Conservation (phyloP, 2,797 vertebrate genomes). For the Sylvilagus floridanus region DNA sequence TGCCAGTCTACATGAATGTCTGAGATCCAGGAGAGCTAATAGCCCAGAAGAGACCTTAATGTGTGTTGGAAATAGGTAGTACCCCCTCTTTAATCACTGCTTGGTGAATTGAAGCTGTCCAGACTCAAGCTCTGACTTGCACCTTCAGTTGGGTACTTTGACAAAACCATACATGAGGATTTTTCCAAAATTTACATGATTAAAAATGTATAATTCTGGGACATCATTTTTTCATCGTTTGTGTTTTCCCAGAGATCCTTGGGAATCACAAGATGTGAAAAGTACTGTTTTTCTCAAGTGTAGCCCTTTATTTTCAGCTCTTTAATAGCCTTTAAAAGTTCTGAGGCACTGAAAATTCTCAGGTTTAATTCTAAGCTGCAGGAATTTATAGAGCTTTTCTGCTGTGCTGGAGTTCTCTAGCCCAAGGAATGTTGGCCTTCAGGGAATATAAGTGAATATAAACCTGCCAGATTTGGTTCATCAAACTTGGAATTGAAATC, state of each 20-base stretch:
- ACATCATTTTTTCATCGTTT: not conserved
- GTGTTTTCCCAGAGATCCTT: not conserved
- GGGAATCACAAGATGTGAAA: not conserved
- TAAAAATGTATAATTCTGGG: not conserved
- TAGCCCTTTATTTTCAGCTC: not conserved
- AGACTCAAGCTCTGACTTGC: not conserved
- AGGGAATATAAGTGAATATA: not conserved
- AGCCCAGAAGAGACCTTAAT: not conserved
- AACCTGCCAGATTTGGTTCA: slow-evolving; percentile 46
- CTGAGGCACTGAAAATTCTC: not conserved
- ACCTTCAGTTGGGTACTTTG: not conserved
- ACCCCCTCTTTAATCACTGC: not conserved
- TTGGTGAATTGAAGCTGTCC: not conserved
- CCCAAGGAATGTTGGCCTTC: not conserved
- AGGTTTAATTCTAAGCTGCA: not conserved
- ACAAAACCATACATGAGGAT: not conserved
- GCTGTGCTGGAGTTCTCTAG: not conserved
- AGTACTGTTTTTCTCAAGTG: not conserved
- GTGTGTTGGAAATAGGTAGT: not conserved
- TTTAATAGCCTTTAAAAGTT: not conserved
- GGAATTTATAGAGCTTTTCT: slow-evolving; percentile 14
- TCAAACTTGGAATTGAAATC: slow-evolving; percentile 16
- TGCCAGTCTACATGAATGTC: not conserved
- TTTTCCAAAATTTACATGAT: not conserved
- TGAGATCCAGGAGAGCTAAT: not conserved